Base-by-base conservation (phyloP, 2,888 invertebrate genomes). In the Hyposoter didymator region DNA sequence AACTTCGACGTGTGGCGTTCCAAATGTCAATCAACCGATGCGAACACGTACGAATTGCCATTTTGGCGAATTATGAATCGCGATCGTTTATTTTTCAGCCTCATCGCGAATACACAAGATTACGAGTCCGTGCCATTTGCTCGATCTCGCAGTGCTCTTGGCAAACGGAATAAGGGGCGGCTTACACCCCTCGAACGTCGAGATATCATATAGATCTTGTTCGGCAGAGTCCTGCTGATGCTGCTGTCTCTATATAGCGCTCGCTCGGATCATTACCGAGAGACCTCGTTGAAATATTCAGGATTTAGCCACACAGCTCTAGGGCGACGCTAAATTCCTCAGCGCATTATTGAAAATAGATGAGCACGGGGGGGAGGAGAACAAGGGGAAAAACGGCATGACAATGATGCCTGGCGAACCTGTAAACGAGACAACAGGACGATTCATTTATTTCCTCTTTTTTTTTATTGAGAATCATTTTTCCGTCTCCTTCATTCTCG, bases 331-430 rank as follows among this genome's bases (percentile, higher is more conserved):
- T 85, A 82, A 81, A 85, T 86, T 88, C 85, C 75, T 80, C 74
- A 78, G 76, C 55, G 83, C 70, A 78, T 86, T 89, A 89, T 89
- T 89, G 89, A 89, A 88, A 89, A 89, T 88, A 84, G 84, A 89
- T 87, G 87, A 84, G 79, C 55, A 62, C 55, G 79, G 10, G 55
- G 39, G 7, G 69, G 39, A n/a, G 52, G 28, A n/a, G 67, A 47
- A n/a, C 28, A n/a, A 17, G 3, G 10, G 14, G 47, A 49, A 73
- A 55, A 62, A 73, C 52, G 73, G 32, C 66, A 78, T 67, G 32
- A 35, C 66, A 66, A 52, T 43, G 62, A 49, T 39, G 43, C 22
- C n/a, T 79, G 45, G 28, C 80, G 35, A 59, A 78, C 59, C 22
- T 76, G 80, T 12, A 52, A 70, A 75, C 59, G 78, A 70, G 81